Evolutionary conservation across 2,797 vertebrate species (phyloP).

Genomic region (Heliangelus exortis): DNA sequence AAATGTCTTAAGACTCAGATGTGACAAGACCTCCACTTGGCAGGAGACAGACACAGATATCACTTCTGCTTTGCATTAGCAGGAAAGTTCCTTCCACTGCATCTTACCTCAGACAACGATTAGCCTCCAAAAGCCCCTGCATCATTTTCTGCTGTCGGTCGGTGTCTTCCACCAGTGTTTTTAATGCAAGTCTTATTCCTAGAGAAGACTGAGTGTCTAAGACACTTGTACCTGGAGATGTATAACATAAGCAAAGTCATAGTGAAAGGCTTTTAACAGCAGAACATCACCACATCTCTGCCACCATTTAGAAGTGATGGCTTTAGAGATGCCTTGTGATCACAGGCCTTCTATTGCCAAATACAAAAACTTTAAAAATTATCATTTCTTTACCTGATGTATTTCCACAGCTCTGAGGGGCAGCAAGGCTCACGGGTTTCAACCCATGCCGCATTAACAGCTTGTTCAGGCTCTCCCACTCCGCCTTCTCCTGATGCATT

Average conservation of each 20-base stretch:
- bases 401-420: slow-evolving; percentile 75
- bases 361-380: not conserved
- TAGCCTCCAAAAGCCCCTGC: slow-evolving; percentile 86
- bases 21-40: not conserved
- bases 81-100: not conserved
- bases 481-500: slow-evolving; percentile 82
- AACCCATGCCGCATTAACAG: slow-evolving; percentile 83
- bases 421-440: slow-evolving; percentile 80
- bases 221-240: slow-evolving; percentile 80
- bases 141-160: slow-evolving; percentile 85
- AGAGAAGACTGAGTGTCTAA: slow-evolving; percentile 83
- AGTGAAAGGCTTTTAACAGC: not conserved
- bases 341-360: not conserved
- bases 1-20: not conserved
- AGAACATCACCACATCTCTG: not conserved
- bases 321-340: not conserved
- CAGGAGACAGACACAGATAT: not conserved
- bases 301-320: not conserved
- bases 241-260: not conserved
- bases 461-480: slow-evolving; percentile 86
- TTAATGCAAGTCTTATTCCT: slow-evolving; percentile 81
- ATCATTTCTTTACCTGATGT: slow-evolving; percentile 76
- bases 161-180: slow-evolving; percentile 83
- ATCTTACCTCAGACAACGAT: slow-evolving; percentile 87
- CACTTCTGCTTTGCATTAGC: not conserved